Evolutionary conservation across 64 coral and sea anemone species (phyloP).

Genomic region (Platygyra sinensis): DNA sequence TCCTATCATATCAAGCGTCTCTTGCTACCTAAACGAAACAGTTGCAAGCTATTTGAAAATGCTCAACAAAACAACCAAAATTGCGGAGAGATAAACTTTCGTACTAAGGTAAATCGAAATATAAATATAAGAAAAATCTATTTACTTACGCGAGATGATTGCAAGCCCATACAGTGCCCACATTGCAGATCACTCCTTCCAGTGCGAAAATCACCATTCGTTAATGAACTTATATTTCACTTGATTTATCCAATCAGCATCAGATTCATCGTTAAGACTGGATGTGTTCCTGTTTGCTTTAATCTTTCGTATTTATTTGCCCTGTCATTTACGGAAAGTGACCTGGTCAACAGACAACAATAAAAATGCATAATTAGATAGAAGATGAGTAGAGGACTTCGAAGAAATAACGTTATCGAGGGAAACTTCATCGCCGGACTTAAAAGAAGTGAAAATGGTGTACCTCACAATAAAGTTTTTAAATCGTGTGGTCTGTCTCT

Average conservation of each 20-base stretch:
- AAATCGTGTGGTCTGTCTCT: too few relatives aligned
- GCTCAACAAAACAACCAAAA: background rate
- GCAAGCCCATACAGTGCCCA: background rate
- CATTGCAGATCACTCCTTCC: background rate
- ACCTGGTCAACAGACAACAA: background rate
- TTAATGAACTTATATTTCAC: background rate
- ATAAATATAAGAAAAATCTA: background rate
- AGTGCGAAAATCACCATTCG: background rate
- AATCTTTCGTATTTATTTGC: background rate
- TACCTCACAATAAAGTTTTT: too few relatives aligned
- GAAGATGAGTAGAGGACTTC: background rate
- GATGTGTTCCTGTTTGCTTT: background rate
- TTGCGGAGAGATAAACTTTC: background rate
- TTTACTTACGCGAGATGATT: background rate
- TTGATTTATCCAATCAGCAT: background rate
- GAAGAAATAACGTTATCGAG: too few relatives aligned
- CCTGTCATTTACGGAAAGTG: background rate
- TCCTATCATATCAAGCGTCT: too few relatives aligned
- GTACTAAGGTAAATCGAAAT: background rate
- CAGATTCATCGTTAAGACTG: background rate
- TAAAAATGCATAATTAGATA: background rate
- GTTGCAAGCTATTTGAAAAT: too few relatives aligned
- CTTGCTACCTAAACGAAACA: too few relatives aligned
- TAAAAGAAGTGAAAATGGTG: too few relatives aligned
- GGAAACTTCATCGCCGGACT: too few relatives aligned